Evolutionary conservation across 2,888 invertebrate genomes (phyloP).

Genomic region (Himalopsyche japonica): DNA sequence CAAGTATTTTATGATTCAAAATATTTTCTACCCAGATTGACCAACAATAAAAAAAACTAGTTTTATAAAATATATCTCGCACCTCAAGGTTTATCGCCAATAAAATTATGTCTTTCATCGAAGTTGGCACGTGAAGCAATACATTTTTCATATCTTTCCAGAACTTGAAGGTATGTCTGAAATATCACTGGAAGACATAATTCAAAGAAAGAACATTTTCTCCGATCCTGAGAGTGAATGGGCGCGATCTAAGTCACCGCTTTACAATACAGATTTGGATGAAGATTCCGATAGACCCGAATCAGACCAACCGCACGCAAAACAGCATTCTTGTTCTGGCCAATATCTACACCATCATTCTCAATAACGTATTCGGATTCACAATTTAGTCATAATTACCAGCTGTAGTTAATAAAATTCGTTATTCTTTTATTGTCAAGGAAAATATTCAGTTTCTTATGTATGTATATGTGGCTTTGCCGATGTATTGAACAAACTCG

Average conservation of each 20-base stretch:
- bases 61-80: no score
- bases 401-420: background rate
- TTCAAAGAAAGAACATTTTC: conserved; percentile 64
- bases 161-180: conserved; percentile 52
- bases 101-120: no score
- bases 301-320: conserved; percentile 54
- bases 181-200: conserved; percentile 59
- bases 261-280: conserved; percentile 43
- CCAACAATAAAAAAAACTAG: no score
- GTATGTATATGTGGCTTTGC: background rate
- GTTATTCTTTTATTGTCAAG: background rate
- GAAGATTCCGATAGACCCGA: conserved; percentile 60
- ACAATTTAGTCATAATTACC: background rate
- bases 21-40: no score
- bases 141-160: conserved; percentile 6
- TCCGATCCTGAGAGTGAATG: conserved; percentile 76
- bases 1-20: no score
- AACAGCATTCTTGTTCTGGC: conserved; percentile 43
- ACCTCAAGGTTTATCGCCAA: no score
- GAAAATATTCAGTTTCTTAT: background rate
- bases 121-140: no score
- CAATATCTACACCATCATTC: conserved; percentile 17
- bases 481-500: background rate
- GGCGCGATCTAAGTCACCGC: conserved; percentile 49
- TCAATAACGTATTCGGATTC: background rate